A percentile compares a stretch with the other conserved stretches of the same genome.
These are phyloP conservation scores for Taenioides sp. DNA, from an alignment of 2,797 vertebrate species.

Conservation along the genomic window DNA sequence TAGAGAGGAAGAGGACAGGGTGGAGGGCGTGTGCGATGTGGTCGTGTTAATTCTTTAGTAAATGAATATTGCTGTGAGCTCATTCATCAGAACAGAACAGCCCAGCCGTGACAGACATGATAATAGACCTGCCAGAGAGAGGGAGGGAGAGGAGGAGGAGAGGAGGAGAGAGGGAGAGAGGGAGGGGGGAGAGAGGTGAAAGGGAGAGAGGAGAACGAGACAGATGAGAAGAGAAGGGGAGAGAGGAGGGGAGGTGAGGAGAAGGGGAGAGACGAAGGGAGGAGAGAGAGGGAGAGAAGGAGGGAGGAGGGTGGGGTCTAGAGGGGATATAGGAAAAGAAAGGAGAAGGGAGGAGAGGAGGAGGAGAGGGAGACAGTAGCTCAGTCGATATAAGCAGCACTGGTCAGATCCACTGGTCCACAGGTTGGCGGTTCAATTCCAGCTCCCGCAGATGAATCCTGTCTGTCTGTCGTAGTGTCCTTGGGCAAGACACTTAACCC, in stretches of 20 bases:
- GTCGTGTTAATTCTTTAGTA: conserved; percentile 79
- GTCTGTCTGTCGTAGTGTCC: too few relatives aligned
- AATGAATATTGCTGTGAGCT: conserved; percentile 80
- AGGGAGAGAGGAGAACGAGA: background rate
- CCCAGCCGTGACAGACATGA: conserved; percentile 71
- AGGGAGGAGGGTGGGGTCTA: too few relatives aligned
- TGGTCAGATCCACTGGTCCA: too few relatives aligned
- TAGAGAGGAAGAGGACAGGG: conserved; percentile 14
- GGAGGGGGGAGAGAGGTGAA: background rate
- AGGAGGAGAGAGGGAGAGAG: background rate
- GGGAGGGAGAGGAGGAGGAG: background rate
- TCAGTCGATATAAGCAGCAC: too few relatives aligned
- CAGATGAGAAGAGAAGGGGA: background rate
- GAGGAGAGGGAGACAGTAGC: too few relatives aligned
- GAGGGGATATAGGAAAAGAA: too few relatives aligned
- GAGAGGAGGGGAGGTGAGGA: background rate
- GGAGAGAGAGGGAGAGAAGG: conserved; percentile 21
- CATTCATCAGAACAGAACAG: conserved; percentile 72
- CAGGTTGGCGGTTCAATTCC: too few relatives aligned
- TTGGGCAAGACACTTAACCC: too few relatives aligned
- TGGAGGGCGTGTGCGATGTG: conserved; percentile 63
- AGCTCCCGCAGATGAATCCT: too few relatives aligned
- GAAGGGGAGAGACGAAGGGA: conserved; percentile 15
- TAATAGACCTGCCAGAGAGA: conserved; percentile 72
- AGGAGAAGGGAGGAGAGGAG: too few relatives aligned